Evolutionary conservation across 1,140 invertebrate genomes (phyloP).

Genomic region (Alviniconcha marisindica): DNA sequence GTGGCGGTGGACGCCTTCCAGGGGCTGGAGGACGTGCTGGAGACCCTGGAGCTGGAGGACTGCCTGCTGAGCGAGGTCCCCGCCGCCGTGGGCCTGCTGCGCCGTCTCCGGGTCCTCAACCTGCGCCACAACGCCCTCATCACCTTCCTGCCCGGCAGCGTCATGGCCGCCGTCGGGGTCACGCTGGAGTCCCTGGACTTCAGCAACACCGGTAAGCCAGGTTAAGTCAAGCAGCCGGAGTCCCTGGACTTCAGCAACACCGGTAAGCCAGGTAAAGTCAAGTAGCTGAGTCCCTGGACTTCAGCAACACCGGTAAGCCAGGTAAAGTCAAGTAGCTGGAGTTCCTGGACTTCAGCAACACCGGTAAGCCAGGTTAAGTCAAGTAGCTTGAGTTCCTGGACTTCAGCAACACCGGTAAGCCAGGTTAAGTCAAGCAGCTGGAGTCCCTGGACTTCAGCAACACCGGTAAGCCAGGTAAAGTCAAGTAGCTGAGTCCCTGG

Average conservation of each 20-base stretch:
- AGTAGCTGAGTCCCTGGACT: slow-evolving; percentile 9
- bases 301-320: slow-evolving; percentile 24
- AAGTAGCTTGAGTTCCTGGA: slow-evolving; percentile 9
- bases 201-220: slow-evolving; percentile 17
- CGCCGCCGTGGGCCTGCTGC: not conserved
- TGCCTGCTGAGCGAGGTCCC: slow-evolving; percentile 31
- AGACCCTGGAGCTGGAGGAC: slow-evolving; percentile 31
- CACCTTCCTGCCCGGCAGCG: slow-evolving; percentile 7
- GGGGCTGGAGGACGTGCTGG: slow-evolving; percentile 35
- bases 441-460: slow-evolving; percentile 29
- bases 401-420: slow-evolving; percentile 27
- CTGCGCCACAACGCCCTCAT: slow-evolving; percentile 31
- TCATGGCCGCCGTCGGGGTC: not conserved
- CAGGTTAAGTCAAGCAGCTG: not conserved
- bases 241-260: slow-evolving; percentile 29
- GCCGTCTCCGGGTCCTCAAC: slow-evolving; percentile 6
- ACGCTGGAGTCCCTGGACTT: slow-evolving; percentile 29
- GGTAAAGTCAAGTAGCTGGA: not conserved
- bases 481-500: slow-evolving; percentile 15
- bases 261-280: not conserved
- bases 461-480: not conserved
- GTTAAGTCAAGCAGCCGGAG: not conserved
- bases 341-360: slow-evolving; percentile 24
- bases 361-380: not conserved
- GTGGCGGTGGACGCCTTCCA: slow-evolving; percentile 30